Evolutionary conservation across 2,113 vertebrate genomes (phyloP).

Genomic region (Propithecus coquereli): DNA sequence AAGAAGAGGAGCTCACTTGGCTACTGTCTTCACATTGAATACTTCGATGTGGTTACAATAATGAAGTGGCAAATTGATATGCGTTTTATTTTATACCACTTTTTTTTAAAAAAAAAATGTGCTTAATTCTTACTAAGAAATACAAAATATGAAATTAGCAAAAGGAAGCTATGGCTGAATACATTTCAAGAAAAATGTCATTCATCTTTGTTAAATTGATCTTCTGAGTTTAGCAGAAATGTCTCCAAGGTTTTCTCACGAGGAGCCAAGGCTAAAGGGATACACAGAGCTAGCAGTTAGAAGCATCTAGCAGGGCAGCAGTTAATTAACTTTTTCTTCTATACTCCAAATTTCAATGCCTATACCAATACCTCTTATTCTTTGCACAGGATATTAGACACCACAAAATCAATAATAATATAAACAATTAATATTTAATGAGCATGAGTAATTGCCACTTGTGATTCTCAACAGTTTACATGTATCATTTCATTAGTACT

Average conservation of each 20-base stretch:
- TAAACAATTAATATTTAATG: conserved; percentile 1
- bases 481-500: background rate
- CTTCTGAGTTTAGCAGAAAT: conserved; percentile 75
- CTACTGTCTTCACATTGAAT: conserved; percentile 36
- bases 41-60: conserved; percentile 31
- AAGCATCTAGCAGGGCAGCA: conserved; percentile 26
- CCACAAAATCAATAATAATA: background rate
- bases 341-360: conserved; percentile 29
- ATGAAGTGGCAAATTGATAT: conserved; percentile 52
- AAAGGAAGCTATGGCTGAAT: conserved; percentile 52
- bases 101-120: background rate
- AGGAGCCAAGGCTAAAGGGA: conserved; percentile 70
- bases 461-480: background rate
- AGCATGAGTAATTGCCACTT: background rate
- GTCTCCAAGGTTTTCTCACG: conserved; percentile 70
- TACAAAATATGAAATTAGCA: conserved; percentile 68
- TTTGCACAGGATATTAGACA: background rate
- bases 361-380: conserved; percentile 49
- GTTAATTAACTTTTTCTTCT: conserved; percentile 51
- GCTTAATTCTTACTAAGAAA: conserved; percentile 45
- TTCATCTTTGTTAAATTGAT: conserved; percentile 78
- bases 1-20: conserved; percentile 51
- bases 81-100: conserved; percentile 15
- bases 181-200: conserved; percentile 67
- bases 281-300: conserved; percentile 34